Evolutionary conservation across 2,888 invertebrate genomes (phyloP).

Genomic region (Syrista parreyssii): DNA sequence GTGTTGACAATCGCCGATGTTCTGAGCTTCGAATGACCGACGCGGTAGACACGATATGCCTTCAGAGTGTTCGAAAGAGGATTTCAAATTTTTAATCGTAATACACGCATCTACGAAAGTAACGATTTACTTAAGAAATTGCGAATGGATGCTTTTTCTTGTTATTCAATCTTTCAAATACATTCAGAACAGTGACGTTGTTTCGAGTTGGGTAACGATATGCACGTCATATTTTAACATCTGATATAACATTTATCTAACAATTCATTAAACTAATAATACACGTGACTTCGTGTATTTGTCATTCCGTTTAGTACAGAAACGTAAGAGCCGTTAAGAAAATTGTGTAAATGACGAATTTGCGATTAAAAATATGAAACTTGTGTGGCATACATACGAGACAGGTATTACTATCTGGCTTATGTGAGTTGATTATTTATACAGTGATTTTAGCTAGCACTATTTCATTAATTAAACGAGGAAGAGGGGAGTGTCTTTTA

Average conservation of each 20-base stretch:
- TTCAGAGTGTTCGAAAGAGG: slow-evolving; percentile 36
- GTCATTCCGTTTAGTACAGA: background rate
- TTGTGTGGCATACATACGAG: slow-evolving; percentile 22
- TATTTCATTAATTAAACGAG: background rate
- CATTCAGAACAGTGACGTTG: background rate
- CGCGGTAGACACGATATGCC: slow-evolving; percentile 40
- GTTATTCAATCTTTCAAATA: background rate
- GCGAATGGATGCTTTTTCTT: background rate
- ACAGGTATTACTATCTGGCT: slow-evolving; percentile 8
- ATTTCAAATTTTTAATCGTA: slow-evolving; percentile 21
- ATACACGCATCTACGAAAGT: background rate
- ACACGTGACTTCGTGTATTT: background rate
- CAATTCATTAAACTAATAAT: background rate
- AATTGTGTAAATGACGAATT: background rate
- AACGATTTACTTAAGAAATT: background rate
- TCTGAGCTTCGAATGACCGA: slow-evolving; percentile 46
- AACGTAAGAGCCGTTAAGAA: background rate
- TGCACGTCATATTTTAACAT: background rate
- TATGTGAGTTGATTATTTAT: slow-evolving; percentile 3
- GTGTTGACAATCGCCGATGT: slow-evolving; percentile 61
- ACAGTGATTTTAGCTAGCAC: background rate
- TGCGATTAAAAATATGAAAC: slow-evolving; percentile 30
- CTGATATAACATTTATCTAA: background rate
- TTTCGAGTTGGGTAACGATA: background rate
- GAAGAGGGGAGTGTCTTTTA: background rate